Base-by-base conservation (phyloP, 2,888 invertebrate genomes). In the Chydorus sphaericus region DNA sequence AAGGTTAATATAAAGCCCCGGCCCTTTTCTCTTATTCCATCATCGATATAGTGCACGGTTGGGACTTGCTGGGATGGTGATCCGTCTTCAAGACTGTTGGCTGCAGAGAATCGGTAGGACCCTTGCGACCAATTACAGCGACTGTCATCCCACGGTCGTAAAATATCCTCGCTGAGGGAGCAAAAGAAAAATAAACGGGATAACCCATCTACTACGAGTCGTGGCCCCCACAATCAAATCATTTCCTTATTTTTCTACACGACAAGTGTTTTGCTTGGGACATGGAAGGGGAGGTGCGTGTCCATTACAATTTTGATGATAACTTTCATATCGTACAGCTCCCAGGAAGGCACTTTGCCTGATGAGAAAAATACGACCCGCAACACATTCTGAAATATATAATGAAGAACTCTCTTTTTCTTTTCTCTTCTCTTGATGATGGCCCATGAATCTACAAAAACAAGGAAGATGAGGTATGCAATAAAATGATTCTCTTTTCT, bases 141-240 rank as follows among this genome's bases (percentile, higher is more conserved):
- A 44, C 44, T 44, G 44, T 44, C 44, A 28, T 44, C 44, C n/a
- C n/a, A n/a, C 44, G 44, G 44, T 44, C 44, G 28, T 44, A 44
- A 44, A 44, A 44, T 28, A 44, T 44, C 44, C 23, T 44, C 44
- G 28, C 26, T 44, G 28, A n/a, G n/a, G n/a, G 20, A 6, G 44
- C 23, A 44, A 18, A 20, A 44, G 23, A 23, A 10, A 16, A 14
- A 7, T 23, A 16, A 28, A 23, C 26, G 20, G 44, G n/a, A n/a
- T n/a, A n/a, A n/a, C n/a, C n/a, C n/a, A n/a, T n/a, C n/a, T n/a
- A n/a, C n/a, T n/a, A n/a, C n/a, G n/a, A n/a, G n/a, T n/a, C n/a
- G n/a, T n/a, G n/a, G n/a, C n/a, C n/a, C n/a, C n/a, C n/a, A n/a
- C n/a, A n/a, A n/a, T n/a, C n/a, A n/a, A n/a, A n/a, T 44, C 4